phyloP scores from a whole-genome alignment of 2,888 invertebrate species.

The Neoaliturus tenellus region DNA sequence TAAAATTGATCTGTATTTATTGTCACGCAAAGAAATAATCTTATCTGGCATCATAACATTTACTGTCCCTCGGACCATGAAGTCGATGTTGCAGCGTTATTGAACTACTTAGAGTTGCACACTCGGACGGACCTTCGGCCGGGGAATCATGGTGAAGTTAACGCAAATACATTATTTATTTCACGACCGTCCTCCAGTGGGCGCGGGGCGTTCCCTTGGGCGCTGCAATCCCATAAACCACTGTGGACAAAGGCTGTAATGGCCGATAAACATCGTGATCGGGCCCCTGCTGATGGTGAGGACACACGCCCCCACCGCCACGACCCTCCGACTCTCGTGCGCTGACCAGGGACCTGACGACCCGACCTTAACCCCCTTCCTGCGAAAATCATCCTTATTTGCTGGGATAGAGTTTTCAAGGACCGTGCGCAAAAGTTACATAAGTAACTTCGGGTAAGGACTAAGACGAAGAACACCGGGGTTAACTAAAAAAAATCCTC shows the following conservation, averaged over 20 bases:
- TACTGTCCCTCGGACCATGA: too few species aligned
- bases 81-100: too few species aligned
- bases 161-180: conserved; percentile 27
- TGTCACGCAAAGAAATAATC: too few species aligned
- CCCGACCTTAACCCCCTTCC: conserved; percentile 12
- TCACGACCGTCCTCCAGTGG: background rate
- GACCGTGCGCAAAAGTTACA: background rate
- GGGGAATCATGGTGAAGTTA: conserved; percentile 12
- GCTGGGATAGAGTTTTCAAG: conserved; percentile 1
- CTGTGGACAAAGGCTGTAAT: background rate
- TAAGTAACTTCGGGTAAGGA: too few species aligned
- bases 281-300: background rate
- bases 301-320: background rate
- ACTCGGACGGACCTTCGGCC: background rate
- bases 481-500: too few species aligned
- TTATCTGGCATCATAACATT: too few species aligned
- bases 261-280: conserved; percentile 17
- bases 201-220: background rate
- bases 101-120: too few species aligned
- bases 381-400: conserved; percentile 18
- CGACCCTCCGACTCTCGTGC: background rate
- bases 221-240: conserved; percentile 4
- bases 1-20: too few species aligned
- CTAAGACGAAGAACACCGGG: too few species aligned
- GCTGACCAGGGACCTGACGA: conserved; percentile 11